Conservation (phyloP, 2,888 invertebrate genomes). For the Dioctria linearis region DNA sequence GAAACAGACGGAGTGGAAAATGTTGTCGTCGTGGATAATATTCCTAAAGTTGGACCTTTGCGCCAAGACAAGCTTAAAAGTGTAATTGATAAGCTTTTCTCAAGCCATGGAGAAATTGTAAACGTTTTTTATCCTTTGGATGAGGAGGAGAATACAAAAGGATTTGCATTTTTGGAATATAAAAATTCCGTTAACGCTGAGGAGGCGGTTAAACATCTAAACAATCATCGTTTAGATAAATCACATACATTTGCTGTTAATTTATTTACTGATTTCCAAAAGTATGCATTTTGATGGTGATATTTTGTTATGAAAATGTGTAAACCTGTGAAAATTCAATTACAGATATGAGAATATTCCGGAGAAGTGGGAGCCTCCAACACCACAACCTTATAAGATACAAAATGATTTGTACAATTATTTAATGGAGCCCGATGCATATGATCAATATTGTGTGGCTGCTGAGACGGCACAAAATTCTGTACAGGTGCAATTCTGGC, state of each 20-base stretch:
- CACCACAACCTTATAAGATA: conserved; percentile 90
- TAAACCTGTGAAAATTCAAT: background rate
- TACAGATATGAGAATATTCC: conserved; percentile 87
- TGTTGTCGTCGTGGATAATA: conserved; percentile 96
- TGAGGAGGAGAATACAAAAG: conserved; percentile 89
- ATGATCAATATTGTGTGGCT: conserved; percentile 95
- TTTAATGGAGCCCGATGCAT: conserved; percentile 93
- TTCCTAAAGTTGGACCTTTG: conserved; percentile 94
- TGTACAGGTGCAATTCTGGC: conserved; percentile 88
- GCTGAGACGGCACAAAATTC: conserved; percentile 83
- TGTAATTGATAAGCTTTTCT: conserved; percentile 92
- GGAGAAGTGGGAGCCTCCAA: conserved; percentile 94
- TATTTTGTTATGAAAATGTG: background rate
- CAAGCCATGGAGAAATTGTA: conserved; percentile 88
- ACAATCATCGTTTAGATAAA: conserved; percentile 96
- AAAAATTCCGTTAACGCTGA: conserved; percentile 86
- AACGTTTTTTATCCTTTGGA: conserved; percentile 90
- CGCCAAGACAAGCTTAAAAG: conserved; percentile 92
- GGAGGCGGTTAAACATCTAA: conserved; percentile 89
- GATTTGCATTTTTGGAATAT: conserved; percentile 95
- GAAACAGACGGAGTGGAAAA: conserved; percentile 97
- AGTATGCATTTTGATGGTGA: conserved; percentile 72
- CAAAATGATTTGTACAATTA: conserved; percentile 95
- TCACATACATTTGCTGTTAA: conserved; percentile 95
- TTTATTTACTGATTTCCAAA: conserved; percentile 95